Base-by-base conservation (phyloP, 2,113 vertebrate genomes). In the Zosterops japonicus region DNA sequence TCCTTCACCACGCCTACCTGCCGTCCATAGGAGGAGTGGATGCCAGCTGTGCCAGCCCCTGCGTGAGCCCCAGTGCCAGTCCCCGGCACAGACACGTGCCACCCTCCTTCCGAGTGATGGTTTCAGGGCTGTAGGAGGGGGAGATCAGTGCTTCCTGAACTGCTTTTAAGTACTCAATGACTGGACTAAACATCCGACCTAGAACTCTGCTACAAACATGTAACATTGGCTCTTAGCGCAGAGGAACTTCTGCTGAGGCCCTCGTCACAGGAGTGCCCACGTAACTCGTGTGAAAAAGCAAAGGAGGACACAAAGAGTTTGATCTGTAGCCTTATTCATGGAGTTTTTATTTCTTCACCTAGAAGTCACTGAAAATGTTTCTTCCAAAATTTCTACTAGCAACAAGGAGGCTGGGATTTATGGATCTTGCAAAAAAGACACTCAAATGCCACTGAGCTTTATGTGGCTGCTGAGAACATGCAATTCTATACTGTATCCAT, bases 11-110 rank as follows among this genome's bases (percentile, higher is more conserved):
- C 29, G 99, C 99, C 97, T 99, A 99, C 96, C 96, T 99, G 97
- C 99, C 99, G 6, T 99, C 99, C 98, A 99, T 99, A 97, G 99
- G 99, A 97, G 99, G 99, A 70, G 99, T 99, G 17, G 99, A 99
- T 14, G 99, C 99, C 94, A 99, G 99, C 98, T 99, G 99, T 87
- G 99, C 98, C 97, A 99, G 99, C 82, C 99, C 99, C 2, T 99
- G 98, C 1, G 98, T 98, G 71, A 99, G 99, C 98, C 99, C 99
- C 88, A 98, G 98, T 49, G 99, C 99, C 97, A 99, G 99, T 49
- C 99, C 99, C 63, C 99, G 98, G 97, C 99, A 99, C 98, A 99
- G 99, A 99, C 99, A 99, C 33, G 99, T 99, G 98, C 99, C 99
- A 2, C 99, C 99, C 49, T 99, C 99, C 95, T 99, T 99, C 97